Evolutionary conservation across 2,797 vertebrate genomes (phyloP), one percentile per base, ranked within the genome.

Genomic region (Pseudochaenichthys georgianus): DNA sequence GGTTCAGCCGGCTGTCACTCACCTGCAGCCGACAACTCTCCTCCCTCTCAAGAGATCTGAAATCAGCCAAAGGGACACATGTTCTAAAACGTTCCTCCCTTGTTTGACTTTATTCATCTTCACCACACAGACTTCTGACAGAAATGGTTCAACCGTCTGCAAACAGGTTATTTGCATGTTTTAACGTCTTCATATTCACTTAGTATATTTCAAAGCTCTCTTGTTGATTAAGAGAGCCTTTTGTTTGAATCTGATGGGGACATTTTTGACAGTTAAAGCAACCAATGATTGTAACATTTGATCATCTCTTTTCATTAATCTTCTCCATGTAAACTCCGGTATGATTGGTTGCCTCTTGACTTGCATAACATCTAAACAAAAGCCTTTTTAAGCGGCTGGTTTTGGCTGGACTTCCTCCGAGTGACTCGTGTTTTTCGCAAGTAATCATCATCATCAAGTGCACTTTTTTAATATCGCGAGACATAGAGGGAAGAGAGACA

Each of bases 1-100:
- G 50, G 81, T 69, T 62, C 84, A 46, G 28, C 72, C 21, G 54
- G 75, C 73, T 68, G 77, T 66, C 68, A 11, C 52, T 21, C 63
- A 76, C 17, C 74, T 66, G 19, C 58, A 62, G 62, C 67, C 9
- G 41, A 71, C 65, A 50, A 28, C 65, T 31, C 78, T 51, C 54
- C 58, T 34, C 80, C 78, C 87, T 34, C 3, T 52, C 64, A 75
- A 73, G 73, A 89, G 90, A 93, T 85, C 80, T 92, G 86, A 91
- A 93, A 93, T 94, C 85, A 83, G 93, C 94, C 93, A 91, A 95
- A 91, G 74, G 80, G 86, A 89, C 87, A 73, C 67, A 45, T 81
- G 73, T 38, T 88, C 59, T 55, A 38, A 45, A 55, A 77, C 59
- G 42, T 61, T 75, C 46, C 28, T 54, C 28, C 21, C 64, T 46